phyloP scores from a whole-genome alignment of 2,888 invertebrate genomes.

The Pelosia muscerda region DNA sequence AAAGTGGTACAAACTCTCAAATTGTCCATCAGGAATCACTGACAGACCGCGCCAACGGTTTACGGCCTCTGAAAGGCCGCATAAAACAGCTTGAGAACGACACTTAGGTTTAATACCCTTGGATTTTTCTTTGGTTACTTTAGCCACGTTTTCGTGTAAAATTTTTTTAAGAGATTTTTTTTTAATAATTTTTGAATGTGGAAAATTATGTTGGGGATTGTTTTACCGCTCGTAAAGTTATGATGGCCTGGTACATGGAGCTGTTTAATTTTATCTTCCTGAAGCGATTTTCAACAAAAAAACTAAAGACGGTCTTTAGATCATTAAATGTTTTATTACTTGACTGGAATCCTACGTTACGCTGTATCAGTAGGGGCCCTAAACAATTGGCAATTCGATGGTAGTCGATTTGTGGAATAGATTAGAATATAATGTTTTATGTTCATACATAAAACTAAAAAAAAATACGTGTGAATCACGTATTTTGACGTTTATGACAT shows the following conservation, averaged over 20 bases:
- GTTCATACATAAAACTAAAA: too few species aligned
- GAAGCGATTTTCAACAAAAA: constrained; percentile 1
- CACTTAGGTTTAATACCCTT: constrained; percentile 76
- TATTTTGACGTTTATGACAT: too few species aligned
- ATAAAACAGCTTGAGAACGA: constrained; percentile 82
- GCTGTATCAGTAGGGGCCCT: too few species aligned
- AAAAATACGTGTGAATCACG: too few species aligned
- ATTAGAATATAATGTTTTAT: too few species aligned
- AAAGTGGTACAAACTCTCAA: constrained; percentile 76
- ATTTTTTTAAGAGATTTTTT: constrained; percentile 37
- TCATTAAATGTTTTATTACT: constrained; percentile 8
- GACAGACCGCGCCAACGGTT: constrained; percentile 72
- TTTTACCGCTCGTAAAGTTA: constrained; percentile 37
- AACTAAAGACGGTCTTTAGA: background rate
- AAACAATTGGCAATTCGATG: too few species aligned
- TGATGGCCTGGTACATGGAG: constrained; percentile 30
- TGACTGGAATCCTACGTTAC: background rate
- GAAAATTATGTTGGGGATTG: constrained; percentile 28
- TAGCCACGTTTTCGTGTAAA: constrained; percentile 35
- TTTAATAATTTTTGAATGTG: constrained; percentile 39
- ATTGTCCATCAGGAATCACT: constrained; percentile 85
- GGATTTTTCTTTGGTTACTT: constrained; percentile 70
- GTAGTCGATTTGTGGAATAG: too few species aligned
- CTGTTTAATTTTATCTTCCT: constrained; percentile 11
- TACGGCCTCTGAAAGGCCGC: constrained; percentile 73